Conservation (phyloP, 2,113 vertebrate genomes). For the Calidris pugnax region DNA sequence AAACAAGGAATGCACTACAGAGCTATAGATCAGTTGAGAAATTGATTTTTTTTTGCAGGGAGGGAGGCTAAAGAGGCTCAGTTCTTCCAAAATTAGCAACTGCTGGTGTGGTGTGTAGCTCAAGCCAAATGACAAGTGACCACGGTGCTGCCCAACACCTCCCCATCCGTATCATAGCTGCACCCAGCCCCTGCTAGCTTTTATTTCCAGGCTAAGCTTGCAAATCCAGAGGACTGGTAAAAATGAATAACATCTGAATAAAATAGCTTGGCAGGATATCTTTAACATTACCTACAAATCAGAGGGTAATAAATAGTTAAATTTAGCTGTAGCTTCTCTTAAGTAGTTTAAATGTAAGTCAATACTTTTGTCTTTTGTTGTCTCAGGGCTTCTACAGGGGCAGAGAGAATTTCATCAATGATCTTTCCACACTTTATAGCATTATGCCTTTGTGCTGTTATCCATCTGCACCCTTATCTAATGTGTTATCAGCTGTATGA, state of each 20-base stretch:
- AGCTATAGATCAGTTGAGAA: background rate
- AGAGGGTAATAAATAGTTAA: conserved; percentile 39
- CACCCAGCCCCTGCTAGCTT: background rate
- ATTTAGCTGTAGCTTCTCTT: background rate
- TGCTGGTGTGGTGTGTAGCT: background rate
- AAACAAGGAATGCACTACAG: background rate
- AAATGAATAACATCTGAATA: background rate
- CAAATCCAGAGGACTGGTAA: background rate
- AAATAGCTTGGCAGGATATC: conserved; percentile 2
- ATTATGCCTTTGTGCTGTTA: background rate
- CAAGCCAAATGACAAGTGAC: background rate
- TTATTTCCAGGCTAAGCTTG: background rate
- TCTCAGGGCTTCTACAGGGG: background rate
- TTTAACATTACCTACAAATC: background rate
- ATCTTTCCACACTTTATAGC: background rate
- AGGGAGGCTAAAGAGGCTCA: background rate
- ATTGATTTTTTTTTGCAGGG: background rate
- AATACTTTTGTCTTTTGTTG: background rate
- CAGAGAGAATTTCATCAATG: background rate
- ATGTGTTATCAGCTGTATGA: conserved; percentile 2
- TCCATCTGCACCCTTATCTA: background rate
- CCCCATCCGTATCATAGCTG: background rate
- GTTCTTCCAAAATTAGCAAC: conserved; percentile 34
- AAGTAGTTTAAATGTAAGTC: conserved; percentile 27
- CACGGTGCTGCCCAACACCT: background rate